Conservation (phyloP, 2,113 vertebrate species). For the Grammomys dolichurus region DNA sequence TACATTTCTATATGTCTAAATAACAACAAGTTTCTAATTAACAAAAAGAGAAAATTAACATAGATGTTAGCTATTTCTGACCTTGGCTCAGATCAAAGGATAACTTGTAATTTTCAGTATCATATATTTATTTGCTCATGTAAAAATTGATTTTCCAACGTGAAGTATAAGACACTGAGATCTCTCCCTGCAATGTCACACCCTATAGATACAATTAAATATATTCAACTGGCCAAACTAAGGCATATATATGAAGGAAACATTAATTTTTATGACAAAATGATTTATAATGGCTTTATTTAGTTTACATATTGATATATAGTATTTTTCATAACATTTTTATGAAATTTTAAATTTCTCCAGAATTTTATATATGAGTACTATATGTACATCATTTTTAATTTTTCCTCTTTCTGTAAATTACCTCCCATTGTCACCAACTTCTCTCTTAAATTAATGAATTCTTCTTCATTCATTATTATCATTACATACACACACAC, state of each 20-base stretch:
- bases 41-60: not conserved
- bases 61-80: not conserved
- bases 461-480: not conserved
- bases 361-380: not conserved
- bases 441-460: not conserved
- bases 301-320: not conserved
- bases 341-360: not conserved
- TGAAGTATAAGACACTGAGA: not conserved
- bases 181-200: not conserved
- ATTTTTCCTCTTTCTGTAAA: not conserved
- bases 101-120: not conserved
- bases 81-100: not conserved
- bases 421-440: not conserved
- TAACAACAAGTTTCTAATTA: not conserved
- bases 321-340: not conserved
- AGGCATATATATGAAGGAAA: not conserved
- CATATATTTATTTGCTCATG: not conserved
- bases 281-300: not conserved
- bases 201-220: not conserved
- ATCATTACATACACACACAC: not conserved
- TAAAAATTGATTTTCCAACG: not conserved
- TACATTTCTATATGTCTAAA: not conserved
- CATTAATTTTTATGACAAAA: not conserved
- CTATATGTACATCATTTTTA: not conserved
- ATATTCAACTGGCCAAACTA: not conserved